Conservation (phyloP, 1,140 invertebrate genomes). For the Bombus picipes region DNA sequence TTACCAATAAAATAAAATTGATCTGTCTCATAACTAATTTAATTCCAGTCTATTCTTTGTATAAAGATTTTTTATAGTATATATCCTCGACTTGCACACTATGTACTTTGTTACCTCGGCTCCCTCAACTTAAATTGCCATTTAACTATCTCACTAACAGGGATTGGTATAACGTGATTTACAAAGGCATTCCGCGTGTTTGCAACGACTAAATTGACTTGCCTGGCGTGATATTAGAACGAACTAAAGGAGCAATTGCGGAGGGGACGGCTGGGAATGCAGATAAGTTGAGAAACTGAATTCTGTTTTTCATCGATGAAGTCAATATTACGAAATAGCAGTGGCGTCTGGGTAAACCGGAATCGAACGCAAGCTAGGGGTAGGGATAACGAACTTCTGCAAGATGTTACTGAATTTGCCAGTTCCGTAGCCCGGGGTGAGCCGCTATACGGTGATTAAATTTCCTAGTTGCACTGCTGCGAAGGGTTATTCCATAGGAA, state of each 20-base stretch:
- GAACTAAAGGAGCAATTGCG: constrained; percentile 27
- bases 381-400: constrained; percentile 68
- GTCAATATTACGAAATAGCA: constrained; percentile 73
- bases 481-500: constrained; percentile 65
- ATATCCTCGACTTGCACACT: background rate
- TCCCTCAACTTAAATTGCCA: constrained; percentile 1
- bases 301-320: constrained; percentile 76
- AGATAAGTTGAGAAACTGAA: constrained; percentile 62
- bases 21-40: too few species aligned
- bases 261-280: constrained; percentile 3
- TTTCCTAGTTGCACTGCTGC: constrained; percentile 61
- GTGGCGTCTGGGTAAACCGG: constrained; percentile 60
- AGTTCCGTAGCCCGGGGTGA: constrained; percentile 61
- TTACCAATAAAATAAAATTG: too few species aligned
- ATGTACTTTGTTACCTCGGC: background rate
- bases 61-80: background rate
- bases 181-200: background rate
- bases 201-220: constrained; percentile 18
- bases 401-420: constrained; percentile 70
- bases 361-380: constrained; percentile 25
- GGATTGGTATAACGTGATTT: background rate
- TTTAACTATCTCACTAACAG: background rate
- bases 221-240: constrained; percentile 9
- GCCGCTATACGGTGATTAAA: constrained; percentile 66
- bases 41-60: too few species aligned